Conservation (phyloP, 2,888 invertebrate species). For the Scrobipalpa atriplicella region DNA sequence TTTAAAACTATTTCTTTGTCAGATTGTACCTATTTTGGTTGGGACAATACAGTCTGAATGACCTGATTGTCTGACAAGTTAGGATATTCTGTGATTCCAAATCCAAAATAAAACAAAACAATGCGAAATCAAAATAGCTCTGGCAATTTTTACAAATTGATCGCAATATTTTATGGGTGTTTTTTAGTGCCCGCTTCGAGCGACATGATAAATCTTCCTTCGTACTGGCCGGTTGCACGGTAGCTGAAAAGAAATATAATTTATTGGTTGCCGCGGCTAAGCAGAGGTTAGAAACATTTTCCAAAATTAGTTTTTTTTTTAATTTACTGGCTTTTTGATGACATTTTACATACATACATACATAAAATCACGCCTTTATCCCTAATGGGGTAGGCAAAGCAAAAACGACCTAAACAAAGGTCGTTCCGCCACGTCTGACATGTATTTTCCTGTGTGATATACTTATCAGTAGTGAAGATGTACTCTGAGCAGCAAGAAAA, state of each 20-base stretch:
- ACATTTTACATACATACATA: too few relatives aligned
- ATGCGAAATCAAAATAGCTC: too few relatives aligned
- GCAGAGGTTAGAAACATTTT: conserved; percentile 30
- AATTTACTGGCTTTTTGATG: too few relatives aligned
- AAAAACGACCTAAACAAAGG: too few relatives aligned
- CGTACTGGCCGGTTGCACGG: conserved; percentile 40
- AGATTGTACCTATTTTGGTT: too few relatives aligned
- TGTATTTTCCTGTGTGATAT: conserved; percentile 51
- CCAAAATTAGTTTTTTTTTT: too few relatives aligned
- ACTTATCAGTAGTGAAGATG: conserved; percentile 91
- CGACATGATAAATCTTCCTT: conserved; percentile 47
- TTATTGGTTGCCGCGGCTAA: conserved; percentile 46
- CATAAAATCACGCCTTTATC: conserved; percentile 58
- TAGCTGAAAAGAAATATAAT: conserved; percentile 52
- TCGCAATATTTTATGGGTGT: conserved; percentile 47
- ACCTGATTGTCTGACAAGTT: too few relatives aligned
- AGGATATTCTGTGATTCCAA: too few relatives aligned
- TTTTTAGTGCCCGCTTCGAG: conserved; percentile 41
- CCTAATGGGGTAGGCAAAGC: neutral
- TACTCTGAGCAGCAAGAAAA: conserved; percentile 87
- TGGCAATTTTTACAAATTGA: conserved; percentile 23
- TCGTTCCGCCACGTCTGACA: too few relatives aligned
- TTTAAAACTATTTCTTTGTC: too few relatives aligned
- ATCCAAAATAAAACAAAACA: too few relatives aligned
- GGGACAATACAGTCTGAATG: too few relatives aligned